Evolutionary conservation across 2,888 invertebrate species (phyloP).

Genomic region (Volucella inanis): DNA sequence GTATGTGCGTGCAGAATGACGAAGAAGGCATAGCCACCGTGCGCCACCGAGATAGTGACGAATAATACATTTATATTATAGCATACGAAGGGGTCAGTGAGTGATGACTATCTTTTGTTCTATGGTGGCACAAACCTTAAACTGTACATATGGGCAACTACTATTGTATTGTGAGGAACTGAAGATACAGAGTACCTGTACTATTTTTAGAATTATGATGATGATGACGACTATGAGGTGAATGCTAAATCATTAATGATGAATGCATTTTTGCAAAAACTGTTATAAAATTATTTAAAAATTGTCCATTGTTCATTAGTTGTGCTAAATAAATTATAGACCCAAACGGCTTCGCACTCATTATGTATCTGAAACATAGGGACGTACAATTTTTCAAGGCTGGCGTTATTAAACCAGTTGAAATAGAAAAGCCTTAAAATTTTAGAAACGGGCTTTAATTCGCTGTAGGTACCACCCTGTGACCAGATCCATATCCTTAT

Average conservation of each 20-base stretch:
- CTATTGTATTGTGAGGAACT: constrained; percentile 1
- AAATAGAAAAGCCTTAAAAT: too few relatives aligned
- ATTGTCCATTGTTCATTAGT: too few relatives aligned
- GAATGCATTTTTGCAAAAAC: constrained; percentile 35
- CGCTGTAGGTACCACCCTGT: too few relatives aligned
- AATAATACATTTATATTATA: constrained; percentile 35
- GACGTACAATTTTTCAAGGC: too few relatives aligned
- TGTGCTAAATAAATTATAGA: too few relatives aligned
- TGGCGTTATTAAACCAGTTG: too few relatives aligned
- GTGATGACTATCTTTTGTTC: constrained; percentile 71
- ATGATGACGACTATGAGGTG: constrained; percentile 38
- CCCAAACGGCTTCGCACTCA: too few relatives aligned
- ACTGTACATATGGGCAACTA: neutral
- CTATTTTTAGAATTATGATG: constrained; percentile 60
- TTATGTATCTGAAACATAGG: too few relatives aligned
- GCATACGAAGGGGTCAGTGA: constrained; percentile 73
- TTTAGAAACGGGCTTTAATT: too few relatives aligned
- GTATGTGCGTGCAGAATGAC: constrained; percentile 68
- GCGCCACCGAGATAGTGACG: constrained; percentile 2
- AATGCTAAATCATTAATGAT: constrained; percentile 43
- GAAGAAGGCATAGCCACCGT: constrained; percentile 62
- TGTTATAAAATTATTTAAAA: constrained; percentile 3
- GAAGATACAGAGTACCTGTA: constrained; percentile 25
- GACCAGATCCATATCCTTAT: too few relatives aligned
- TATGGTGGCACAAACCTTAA: constrained; percentile 65